These are phyloP conservation scores for Myxocyprinus asiaticus DNA, from an alignment of 2,113 vertebrate species.

Conservation along the genomic window DNA sequence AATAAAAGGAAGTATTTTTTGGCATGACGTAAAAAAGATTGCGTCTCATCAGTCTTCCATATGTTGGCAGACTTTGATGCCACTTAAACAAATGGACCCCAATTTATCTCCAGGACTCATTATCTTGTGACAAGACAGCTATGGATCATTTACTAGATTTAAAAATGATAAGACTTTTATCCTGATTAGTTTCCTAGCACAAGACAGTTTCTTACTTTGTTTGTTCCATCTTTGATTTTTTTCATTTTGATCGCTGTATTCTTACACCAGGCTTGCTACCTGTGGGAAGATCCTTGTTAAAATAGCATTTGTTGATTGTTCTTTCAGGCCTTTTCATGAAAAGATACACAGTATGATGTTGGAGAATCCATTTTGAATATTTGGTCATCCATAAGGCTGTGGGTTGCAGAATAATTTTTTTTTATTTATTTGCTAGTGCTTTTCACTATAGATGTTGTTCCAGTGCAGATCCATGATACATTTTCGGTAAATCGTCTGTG, in stretches of 20 bases:
- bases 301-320: too few relatives aligned
- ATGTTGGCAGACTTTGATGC: conserved; percentile 11
- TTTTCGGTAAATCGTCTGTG: neutral
- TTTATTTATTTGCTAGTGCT: neutral
- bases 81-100: conserved; percentile 12
- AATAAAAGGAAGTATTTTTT: conserved; percentile 14
- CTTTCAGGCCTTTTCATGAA: too few relatives aligned
- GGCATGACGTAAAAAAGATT: conserved; percentile 7
- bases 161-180: neutral
- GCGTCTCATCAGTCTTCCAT: neutral
- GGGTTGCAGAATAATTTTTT: too few relatives aligned
- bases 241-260: too few relatives aligned
- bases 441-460: neutral
- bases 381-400: too few relatives aligned
- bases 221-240: too few relatives aligned
- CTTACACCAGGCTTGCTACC: too few relatives aligned
- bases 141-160: conserved; percentile 36
- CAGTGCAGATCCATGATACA: neutral
- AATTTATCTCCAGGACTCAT: conserved; percentile 30
- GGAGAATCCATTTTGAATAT: too few relatives aligned
- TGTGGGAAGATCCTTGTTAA: too few relatives aligned
- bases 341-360: too few relatives aligned
- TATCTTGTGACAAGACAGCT: conserved; percentile 22
- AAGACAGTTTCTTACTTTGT: too few relatives aligned
- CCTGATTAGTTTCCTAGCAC: too few relatives aligned